These are phyloP conservation scores for Oxyteleia sp. DNA, from an alignment of 2,888 invertebrate species.

Conservation along the genomic window DNA sequence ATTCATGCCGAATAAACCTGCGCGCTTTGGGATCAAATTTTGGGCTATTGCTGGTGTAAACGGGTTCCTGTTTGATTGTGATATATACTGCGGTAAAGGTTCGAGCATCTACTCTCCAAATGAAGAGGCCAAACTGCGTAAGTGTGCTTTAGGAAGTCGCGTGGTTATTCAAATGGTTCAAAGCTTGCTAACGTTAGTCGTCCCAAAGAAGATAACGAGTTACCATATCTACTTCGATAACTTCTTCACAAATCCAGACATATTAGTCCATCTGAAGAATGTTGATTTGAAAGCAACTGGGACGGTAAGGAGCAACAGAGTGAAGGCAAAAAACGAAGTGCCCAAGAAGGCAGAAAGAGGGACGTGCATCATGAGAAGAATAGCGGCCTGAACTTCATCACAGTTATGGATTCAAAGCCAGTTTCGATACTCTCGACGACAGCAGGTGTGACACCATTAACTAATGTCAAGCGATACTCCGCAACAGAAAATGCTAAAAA, in stretches of 20 bases:
- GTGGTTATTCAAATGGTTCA: conserved; percentile 64
- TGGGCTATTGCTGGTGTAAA: conserved; percentile 57
- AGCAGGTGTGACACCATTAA: conserved; percentile 33
- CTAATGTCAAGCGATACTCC: conserved; percentile 30
- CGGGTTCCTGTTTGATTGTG: conserved; percentile 57
- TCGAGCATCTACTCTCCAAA: conserved; percentile 54
- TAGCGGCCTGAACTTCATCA: conserved; percentile 61
- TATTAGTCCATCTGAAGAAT: conserved; percentile 68
- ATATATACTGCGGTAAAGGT: conserved; percentile 62
- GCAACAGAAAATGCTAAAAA: conserved; percentile 21
- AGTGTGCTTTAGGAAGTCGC: conserved; percentile 63
- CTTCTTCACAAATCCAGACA: conserved; percentile 64
- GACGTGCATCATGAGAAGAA: conserved; percentile 63
- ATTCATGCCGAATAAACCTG: conserved; percentile 65
- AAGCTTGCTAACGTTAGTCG: conserved; percentile 49
- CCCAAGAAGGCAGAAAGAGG: conserved; percentile 68
- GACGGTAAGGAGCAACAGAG: conserved; percentile 60
- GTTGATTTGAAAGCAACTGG: conserved; percentile 64
- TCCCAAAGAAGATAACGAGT: conserved; percentile 49
- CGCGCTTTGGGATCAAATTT: conserved; percentile 58
- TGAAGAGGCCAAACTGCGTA: conserved; percentile 42
- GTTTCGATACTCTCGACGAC: conserved; percentile 58
- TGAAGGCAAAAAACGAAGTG: conserved; percentile 52
- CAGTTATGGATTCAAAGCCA: conserved; percentile 67
- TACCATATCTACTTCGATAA: conserved; percentile 71